Conservation (phyloP, 2,888 invertebrate genomes). For the Spisula subtruncata region DNA sequence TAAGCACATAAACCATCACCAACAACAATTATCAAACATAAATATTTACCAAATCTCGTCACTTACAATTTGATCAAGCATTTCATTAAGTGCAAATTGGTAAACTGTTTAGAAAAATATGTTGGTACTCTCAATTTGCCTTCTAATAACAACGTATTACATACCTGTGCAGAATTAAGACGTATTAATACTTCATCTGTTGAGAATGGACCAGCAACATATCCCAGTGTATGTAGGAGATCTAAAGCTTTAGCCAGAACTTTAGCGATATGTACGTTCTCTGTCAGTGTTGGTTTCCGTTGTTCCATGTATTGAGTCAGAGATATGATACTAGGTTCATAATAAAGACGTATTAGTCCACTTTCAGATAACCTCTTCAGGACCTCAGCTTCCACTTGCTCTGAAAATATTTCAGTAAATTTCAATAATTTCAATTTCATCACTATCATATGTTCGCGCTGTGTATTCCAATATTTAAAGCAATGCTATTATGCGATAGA, state of each 20-base stretch:
- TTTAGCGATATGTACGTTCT: background rate
- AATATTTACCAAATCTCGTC: too few species aligned
- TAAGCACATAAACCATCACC: too few species aligned
- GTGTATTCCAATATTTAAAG: too few species aligned
- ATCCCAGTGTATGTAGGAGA: constrained; percentile 28
- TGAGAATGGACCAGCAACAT: constrained; percentile 26
- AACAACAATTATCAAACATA: too few species aligned
- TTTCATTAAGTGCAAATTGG: too few species aligned
- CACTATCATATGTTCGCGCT: too few species aligned
- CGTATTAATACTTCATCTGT: constrained; percentile 21
- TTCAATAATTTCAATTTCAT: too few species aligned
- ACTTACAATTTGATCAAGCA: too few species aligned
- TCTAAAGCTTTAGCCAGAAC: constrained; percentile 9
- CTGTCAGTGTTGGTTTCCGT: background rate
- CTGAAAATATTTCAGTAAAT: background rate
- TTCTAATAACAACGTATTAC: background rate
- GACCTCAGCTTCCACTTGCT: background rate
- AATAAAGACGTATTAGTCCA: background rate
- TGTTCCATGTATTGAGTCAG: background rate
- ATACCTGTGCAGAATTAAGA: background rate
- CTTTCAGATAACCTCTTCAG: constrained; percentile 18
- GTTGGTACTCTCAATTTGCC: too few species aligned
- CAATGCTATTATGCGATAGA: too few species aligned
- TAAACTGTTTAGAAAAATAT: too few species aligned
- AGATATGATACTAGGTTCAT: background rate